Percentiles rank a stretch among this genome's conserved stretches.
Evolutionary conservation across 2,113 vertebrate genomes (phyloP).

Genomic region (Mola mola): DNA sequence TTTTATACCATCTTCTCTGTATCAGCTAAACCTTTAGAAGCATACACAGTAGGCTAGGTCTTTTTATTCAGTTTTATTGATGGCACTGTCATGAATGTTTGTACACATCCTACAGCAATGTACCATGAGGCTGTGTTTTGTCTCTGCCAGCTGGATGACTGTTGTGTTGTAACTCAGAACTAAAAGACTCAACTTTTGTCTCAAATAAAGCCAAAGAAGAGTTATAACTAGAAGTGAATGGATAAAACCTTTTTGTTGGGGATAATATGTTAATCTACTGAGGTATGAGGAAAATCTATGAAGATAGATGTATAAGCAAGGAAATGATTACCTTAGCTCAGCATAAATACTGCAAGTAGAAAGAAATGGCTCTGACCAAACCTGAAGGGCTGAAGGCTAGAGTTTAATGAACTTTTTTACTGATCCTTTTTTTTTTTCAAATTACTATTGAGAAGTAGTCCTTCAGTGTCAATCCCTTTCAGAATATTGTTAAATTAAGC

Average conservation of each 20-base stretch:
- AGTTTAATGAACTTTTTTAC: too few species aligned
- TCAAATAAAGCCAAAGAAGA: constrained; percentile 30
- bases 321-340: too few species aligned
- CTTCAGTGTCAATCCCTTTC: too few species aligned
- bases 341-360: too few species aligned
- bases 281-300: too few species aligned
- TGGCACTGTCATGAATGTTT: background rate
- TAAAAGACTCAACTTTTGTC: constrained; percentile 19
- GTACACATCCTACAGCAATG: constrained; percentile 11
- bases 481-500: too few species aligned
- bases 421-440: too few species aligned
- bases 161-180: constrained; percentile 26
- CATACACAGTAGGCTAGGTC: background rate
- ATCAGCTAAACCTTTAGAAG: constrained; percentile 5
- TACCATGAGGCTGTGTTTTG: constrained; percentile 22
- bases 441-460: too few species aligned
- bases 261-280: too few species aligned
- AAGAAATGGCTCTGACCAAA: background rate
- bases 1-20: background rate
- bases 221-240: constrained; percentile 21
- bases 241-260: constrained; percentile 1
- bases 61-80: constrained; percentile 13
- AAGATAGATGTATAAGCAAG: too few species aligned
- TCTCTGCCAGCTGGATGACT: constrained; percentile 23
- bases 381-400: too few species aligned